Base-by-base conservation (phyloP, 2,888 invertebrate genomes). In the Carcina quercana region DNA sequence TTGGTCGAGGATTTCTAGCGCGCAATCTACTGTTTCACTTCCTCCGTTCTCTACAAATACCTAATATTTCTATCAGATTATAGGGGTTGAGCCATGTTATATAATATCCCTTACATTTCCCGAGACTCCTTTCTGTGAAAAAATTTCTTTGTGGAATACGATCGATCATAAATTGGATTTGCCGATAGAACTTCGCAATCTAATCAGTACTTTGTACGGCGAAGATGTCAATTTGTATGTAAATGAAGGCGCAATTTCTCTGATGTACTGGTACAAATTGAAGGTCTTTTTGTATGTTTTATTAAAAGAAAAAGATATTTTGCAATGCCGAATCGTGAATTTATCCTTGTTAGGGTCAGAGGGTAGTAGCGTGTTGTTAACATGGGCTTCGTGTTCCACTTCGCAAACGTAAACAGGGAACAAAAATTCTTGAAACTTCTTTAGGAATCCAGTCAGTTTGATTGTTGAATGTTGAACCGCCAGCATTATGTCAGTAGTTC, bases 351-450 rank as follows among this genome's bases (percentile, higher is more conserved):
- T n/a, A 53, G 61, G 54, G 58, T 56, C 52, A 47, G 39, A 39
- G 39, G 42, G 47, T n/a, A n/a, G 48, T 63, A 51, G 64, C 66
- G 65, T 64, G 66, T 47, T 49, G 53, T 59, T 45, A 45, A 36
- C 53, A 58, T 53, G 45, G 51, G 44, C 38, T 55, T 58, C 53
- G 46, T 59, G 52, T 54, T 53, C 47, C 45, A 45, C 45, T 20
- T 21, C 33, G 33, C 37, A 22, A 40, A 48, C 54, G 51, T 45
- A 45, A 36, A 38, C 33, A 42, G 41, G 29, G 48, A 47, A 35
- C 35, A 36, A 52, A 47, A 52, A 49, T 48, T 67, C 68, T 70
- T 70, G 64, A 63, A 69, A 65, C 34, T 34, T n/a, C n/a, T n/a
- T n/a, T n/a, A n/a, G n/a, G n/a, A n/a, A n/a, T n/a, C n/a, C n/a